Evolutionary conservation across 2,888 invertebrate species (phyloP), one percentile per base, ranked within the genome.

Genomic region (Cosmopolites sordidus): DNA sequence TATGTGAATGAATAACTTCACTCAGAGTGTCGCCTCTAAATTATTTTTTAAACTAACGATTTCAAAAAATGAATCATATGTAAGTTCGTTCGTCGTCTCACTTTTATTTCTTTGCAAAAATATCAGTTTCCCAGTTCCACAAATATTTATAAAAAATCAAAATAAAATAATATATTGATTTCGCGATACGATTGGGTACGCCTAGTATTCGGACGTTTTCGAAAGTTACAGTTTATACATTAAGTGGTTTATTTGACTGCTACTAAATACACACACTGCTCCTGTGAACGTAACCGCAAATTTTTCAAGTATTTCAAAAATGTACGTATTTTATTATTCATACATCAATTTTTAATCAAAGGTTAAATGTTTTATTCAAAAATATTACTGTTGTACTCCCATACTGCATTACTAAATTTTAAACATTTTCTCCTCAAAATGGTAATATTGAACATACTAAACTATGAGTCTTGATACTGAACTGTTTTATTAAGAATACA

Each of bases 141-240:
- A 33, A 33, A 5, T 33, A 33, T 22, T 22, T 41, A 42, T 27
- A 40, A 50, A 44, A 44, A 22, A 38, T 39, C 17, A 27, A 50
- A 45, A 30, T 33, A 30, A 46, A 40, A 49, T 56, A 57, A 58
- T 33, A 33, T 12, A 33, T 33, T 12, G 33, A 33, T 33, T 33
- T 59, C 64, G 60, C 64, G 62, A 60, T 64, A 63, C 67, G 68
- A 56, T 59, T 65, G 69, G 70, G 67, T 65, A 66, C 65, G 67
- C 73, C 73, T 73, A 73, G 72, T 71, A 43, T 65, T 73, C 73
- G 73, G 73, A 73, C 73, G 67, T 72, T 57, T 56, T 43, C 15
- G 15, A 49, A 48, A 47, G 22, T 22, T 22, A 22, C 3, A 22
- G 3, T 22, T 22, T 8, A 8, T 22, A 5, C 8, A 22, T 22